Evolutionary conservation across 2,113 vertebrate genomes (phyloP).

Genomic region (Xerus inauris): DNA sequence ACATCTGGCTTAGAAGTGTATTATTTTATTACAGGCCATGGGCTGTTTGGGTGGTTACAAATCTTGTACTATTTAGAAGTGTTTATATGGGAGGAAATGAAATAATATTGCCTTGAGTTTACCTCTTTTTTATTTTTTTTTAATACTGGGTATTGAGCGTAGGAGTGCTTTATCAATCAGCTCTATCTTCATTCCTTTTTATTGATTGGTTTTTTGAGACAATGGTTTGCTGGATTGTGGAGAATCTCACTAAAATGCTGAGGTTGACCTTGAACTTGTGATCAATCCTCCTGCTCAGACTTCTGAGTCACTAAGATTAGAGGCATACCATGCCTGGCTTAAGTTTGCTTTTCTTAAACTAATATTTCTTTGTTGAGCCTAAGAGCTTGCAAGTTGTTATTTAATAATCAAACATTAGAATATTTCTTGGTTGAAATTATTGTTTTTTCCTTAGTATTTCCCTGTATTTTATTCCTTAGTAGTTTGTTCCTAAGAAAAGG

Average conservation of each 20-base stretch:
- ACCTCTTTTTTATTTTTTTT: not conserved
- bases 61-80: not conserved
- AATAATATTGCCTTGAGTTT: not conserved
- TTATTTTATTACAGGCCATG: not conserved
- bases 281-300: no score
- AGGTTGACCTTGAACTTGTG: no score
- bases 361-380: not conserved
- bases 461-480: not conserved
- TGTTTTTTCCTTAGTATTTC: not conserved
- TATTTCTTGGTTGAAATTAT: not conserved
- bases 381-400: constrained; percentile 11
- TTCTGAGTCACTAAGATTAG: no score
- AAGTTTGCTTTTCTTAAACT: not conserved
- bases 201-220: no score
- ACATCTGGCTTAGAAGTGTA: not conserved
- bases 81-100: not conserved
- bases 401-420: not conserved
- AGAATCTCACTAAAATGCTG: no score
- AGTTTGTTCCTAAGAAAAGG: not conserved
- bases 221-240: no score
- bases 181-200: no score
- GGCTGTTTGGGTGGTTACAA: not conserved
- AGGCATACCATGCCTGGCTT: not conserved
- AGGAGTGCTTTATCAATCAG: no score
- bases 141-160: no score